These are phyloP conservation scores for Catostylus mosaicus DNA, from an alignment of 30 jellyfish, hydroid and myxozoan species.

Conservation along the genomic window DNA sequence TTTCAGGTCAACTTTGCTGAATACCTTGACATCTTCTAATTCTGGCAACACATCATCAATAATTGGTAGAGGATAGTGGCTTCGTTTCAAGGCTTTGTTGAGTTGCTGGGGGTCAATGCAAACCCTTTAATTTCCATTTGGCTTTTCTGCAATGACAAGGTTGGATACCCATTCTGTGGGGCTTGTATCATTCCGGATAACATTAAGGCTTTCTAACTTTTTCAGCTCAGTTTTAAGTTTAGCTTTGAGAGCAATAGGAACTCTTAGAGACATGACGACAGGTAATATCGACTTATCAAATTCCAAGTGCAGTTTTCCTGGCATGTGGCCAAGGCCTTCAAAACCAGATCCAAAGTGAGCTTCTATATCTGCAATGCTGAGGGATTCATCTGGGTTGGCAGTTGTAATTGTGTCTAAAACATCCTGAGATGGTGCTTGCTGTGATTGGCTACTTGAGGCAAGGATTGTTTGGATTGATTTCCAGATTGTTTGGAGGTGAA, in stretches of 20 bases:
- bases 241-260: constrained; percentile 5
- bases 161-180: constrained; percentile 20
- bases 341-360: constrained; percentile 5
- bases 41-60: constrained; percentile 30
- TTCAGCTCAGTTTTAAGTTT: constrained; percentile 27
- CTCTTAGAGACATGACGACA: constrained; percentile 26
- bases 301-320: constrained; percentile 27
- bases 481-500: constrained; percentile 29
- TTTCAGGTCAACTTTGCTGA: constrained; percentile 43
- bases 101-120: constrained; percentile 19
- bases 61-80: constrained; percentile 13
- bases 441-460: neutral
- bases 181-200: constrained; percentile 13
- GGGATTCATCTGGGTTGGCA: no score
- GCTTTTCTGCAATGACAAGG: constrained; percentile 4
- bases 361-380: constrained; percentile 1
- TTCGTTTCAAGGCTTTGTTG: neutral
- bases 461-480: constrained; percentile 20
- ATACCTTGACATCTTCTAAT: constrained; percentile 16
- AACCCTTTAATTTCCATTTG: constrained; percentile 12
- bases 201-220: constrained; percentile 4
- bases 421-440: neutral
- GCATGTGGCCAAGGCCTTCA: constrained; percentile 44
- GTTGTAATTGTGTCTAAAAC: no score
- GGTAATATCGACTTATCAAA: neutral